Evolutionary conservation across 2,888 invertebrate species (phyloP).

Genomic region (Agrochola litura): DNA sequence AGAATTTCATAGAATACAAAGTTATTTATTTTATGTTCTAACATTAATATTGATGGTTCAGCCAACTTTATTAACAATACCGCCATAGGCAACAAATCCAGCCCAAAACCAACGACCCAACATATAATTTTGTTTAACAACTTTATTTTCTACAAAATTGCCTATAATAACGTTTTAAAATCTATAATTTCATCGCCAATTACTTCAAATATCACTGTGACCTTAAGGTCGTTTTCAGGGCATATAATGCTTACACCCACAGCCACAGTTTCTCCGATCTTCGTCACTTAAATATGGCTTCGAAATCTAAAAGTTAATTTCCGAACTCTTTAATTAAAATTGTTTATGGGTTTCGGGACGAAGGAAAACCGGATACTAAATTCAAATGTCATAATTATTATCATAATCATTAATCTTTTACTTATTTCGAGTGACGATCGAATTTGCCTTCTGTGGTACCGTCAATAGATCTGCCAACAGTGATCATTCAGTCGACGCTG

Average conservation of each 20-base stretch:
- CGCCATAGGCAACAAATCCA: slow-evolving; percentile 22
- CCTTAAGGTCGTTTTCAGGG: slow-evolving; percentile 39
- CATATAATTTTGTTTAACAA: slow-evolving; percentile 40
- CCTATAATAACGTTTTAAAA: slow-evolving; percentile 41
- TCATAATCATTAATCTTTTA: slow-evolving; percentile 16
- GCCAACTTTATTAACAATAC: slow-evolving; percentile 7
- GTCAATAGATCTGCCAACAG: slow-evolving; percentile 51
- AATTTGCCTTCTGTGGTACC: slow-evolving; percentile 53
- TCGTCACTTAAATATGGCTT: slow-evolving; percentile 4
- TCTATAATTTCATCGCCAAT: slow-evolving; percentile 58
- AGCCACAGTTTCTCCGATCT: slow-evolving; percentile 25
- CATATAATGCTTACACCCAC: slow-evolving; percentile 30
- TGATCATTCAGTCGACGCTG: slow-evolving; percentile 49
- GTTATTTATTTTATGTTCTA: neutral
- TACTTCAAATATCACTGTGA: slow-evolving; percentile 59
- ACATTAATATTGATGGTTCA: slow-evolving; percentile 27
- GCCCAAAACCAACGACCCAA: slow-evolving; percentile 34
- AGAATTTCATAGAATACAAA: slow-evolving; percentile 3
- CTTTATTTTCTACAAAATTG: slow-evolving; percentile 53
- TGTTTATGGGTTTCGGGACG: slow-evolving; percentile 5
- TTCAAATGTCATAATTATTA: slow-evolving; percentile 25
- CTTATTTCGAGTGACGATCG: slow-evolving; percentile 32
- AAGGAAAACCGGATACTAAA: neutral
- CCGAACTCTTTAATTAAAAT: slow-evolving; percentile 6
- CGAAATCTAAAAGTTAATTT: slow-evolving; percentile 7